Evolutionary conservation across 2,888 invertebrate genomes (phyloP), one percentile per base, ranked within the genome.

Genomic region (Nephrotoma guestfalica): DNA sequence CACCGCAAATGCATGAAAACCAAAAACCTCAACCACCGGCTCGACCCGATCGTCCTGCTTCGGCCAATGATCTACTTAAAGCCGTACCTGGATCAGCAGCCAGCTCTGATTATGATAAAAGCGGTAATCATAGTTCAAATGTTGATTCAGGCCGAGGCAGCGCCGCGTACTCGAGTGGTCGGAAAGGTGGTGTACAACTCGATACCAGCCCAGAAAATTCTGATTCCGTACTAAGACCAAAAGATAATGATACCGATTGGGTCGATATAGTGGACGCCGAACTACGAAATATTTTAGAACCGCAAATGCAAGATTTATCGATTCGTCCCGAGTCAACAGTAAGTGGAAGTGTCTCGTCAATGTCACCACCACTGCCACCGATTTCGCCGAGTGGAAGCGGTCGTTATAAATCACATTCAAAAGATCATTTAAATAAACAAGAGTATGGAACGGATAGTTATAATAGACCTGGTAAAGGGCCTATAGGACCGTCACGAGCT

Each of bases 61-160:
- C 88, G 87, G 30, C 87, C 87, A 84, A 87, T 40, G 86, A 87
- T 87, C 85, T 87, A 86, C 86, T 87, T 13, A 91, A 89, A 91
- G 92, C 86, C 86, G 90, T 93, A 0, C 90, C 92, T 83, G 93
- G 94, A 18, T 94, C 94, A 11, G 94, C 93, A 4, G 94, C 94
- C 42, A 94, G 94, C 90, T 94, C 94, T 89, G 96, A 96, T 91
- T 96, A 95, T 89, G 95, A 96, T 90, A 96, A 95, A 90, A 93
- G 95, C 86, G 95, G 95, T 5, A 93, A 93, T n/a, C 95, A 95
- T 88, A 95, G 95, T 11, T 95, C 95, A 0, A 95, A 96, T 90
- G 95, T 95, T 40, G 96, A 96, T 90, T 96, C 96, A 0, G 96
- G 96, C 18, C 92, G 96, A 88, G 96, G 96, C n/a, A 96, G 96